phyloP scores from a whole-genome alignment of 2,888 invertebrate genomes.

The Microctonus brassicae region DNA sequence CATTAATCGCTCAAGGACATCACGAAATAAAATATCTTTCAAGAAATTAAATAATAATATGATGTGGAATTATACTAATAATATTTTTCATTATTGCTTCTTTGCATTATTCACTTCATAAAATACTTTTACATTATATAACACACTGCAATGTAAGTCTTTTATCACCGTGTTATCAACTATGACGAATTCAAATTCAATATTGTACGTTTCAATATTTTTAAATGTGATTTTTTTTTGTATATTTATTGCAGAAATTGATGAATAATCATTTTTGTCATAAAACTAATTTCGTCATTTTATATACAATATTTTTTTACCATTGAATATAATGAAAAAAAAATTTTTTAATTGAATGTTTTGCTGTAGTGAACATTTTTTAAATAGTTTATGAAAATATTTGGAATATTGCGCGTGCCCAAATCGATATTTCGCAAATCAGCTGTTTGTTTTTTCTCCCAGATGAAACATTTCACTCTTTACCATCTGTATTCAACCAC shows the following conservation, averaged over 20 bases:
- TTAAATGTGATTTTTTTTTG: too few species aligned
- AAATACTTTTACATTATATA: too few species aligned
- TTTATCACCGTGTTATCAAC: too few species aligned
- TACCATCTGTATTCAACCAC: background rate
- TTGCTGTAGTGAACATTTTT: background rate
- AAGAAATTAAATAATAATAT: background rate
- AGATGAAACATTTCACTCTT: background rate
- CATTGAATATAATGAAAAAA: background rate
- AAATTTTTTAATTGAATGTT: background rate
- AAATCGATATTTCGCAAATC: conserved; percentile 51
- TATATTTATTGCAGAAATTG: too few species aligned
- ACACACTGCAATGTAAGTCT: too few species aligned
- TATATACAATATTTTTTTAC: too few species aligned
- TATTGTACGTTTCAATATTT: too few species aligned
- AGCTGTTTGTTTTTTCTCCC: conserved; percentile 41
- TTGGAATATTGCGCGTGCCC: conserved; percentile 49
- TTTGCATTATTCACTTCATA: too few species aligned
- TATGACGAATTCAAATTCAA: too few species aligned
- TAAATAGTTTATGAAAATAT: background rate
- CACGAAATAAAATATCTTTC: too few species aligned
- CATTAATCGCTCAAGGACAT: background rate
- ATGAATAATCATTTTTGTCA: too few species aligned
- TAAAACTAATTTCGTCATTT: too few species aligned
- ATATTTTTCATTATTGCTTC: background rate
- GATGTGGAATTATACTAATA: background rate